Base-by-base conservation (phyloP, 2,888 invertebrate species). In the Phlogophora meticulosa region DNA sequence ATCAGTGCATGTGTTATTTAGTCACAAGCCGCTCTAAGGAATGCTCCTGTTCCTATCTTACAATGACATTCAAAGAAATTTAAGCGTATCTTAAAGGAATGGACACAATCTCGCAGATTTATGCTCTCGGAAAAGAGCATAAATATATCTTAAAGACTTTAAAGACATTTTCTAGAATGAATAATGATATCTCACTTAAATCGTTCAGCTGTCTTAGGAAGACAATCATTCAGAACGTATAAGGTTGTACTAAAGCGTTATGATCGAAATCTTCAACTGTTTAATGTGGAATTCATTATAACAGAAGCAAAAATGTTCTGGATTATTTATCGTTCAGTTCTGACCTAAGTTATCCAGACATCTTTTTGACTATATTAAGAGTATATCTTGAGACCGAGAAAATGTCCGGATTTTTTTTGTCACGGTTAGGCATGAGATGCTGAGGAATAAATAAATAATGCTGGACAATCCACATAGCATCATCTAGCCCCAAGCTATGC, bases 71-170 rank as follows among this genome's bases (percentile, higher is more conserved):
- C 1, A 55, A 32, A 56, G 5, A 34, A 56, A 56, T 56, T 34
- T 42, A 42, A 24, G 43, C 5, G 7, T 15, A 59, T 59, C 58
- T 28, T 15, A 61, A 24, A 36, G 11, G 11, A 28, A 45, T 45
- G 11, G 24, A 28, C 32, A n/a, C 13, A n/a, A 43, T 58, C 15
- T 1, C n/a, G 17, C 34, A 22, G 42, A 58, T 49, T 49, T 11
- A 58, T 13, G 17, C n/a, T n/a, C n/a, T n/a, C n/a, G n/a, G n/a
- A n/a, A n/a, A n/a, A n/a, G n/a, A n/a, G n/a, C n/a, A n/a, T n/a
- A n/a, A n/a, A n/a, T n/a, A n/a, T n/a, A n/a, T n/a, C n/a, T n/a
- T n/a, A n/a, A n/a, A n/a, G n/a, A n/a, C n/a, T n/a, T n/a, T 5
- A 7, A 48, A 58, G 20, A 22, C 22, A 34, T 59, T 1, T 15